These are phyloP conservation scores for Electrophaes corylata DNA, from an alignment of 2,888 invertebrate species.

Conservation along the genomic window DNA sequence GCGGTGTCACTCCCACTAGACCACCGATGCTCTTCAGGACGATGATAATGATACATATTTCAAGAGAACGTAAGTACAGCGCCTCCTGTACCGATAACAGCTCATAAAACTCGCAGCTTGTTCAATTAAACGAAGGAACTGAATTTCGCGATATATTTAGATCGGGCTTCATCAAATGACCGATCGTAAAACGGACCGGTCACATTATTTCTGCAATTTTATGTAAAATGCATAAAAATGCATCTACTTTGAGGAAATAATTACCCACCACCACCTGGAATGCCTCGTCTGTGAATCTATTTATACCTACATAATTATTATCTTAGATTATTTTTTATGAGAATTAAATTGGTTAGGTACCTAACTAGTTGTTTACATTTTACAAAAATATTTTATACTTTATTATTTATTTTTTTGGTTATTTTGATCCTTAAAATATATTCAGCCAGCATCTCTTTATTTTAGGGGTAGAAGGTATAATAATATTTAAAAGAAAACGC, in stretches of 20 bases:
- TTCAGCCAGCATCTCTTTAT: too few relatives aligned
- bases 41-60: not conserved
- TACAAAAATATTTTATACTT: not conserved
- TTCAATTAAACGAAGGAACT: conserved; percentile 6
- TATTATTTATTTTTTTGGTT: not conserved
- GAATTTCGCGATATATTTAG: conserved; percentile 26
- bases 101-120: conserved; percentile 23
- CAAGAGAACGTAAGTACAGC: not conserved
- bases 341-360: not conserved
- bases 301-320: not conserved
- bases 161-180: conserved; percentile 21
- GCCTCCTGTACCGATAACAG: conserved; percentile 16
- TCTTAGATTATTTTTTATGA: not conserved
- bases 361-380: too few relatives aligned
- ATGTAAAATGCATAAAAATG: conserved; percentile 10
- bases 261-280: not conserved
- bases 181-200: conserved; percentile 23
- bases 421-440: too few relatives aligned
- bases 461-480: too few relatives aligned
- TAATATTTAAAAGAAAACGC: too few relatives aligned
- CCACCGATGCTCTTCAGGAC: too few relatives aligned
- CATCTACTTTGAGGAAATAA: conserved; percentile 7
- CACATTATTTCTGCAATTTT: conserved; percentile 3
- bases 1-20: too few relatives aligned
- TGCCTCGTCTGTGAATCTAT: not conserved